Evolutionary conservation across 2,888 invertebrate genomes (phyloP), one percentile per base, ranked within the genome.

Genomic region (Himalopsyche tibetana): DNA sequence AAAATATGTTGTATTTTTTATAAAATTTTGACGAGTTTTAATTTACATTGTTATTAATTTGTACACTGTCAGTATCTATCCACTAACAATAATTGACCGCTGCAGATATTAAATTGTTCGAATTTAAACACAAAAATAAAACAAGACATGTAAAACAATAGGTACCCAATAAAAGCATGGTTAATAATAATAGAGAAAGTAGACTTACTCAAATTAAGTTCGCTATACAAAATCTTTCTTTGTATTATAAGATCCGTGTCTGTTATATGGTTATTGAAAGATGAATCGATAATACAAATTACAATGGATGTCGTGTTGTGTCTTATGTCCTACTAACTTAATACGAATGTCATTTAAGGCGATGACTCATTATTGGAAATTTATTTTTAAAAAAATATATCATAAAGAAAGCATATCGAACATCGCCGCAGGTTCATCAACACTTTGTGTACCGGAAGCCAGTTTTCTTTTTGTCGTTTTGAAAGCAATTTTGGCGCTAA

Each of bases 401-500:
- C 36, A 15, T 36, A 74, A 36, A 74, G 74, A 74, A 74, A 74
- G 74, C 36, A 38, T 38, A 38, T 38, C 38, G 28, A 74, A 11
- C 15, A 74, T 74, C 12, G 74, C 74, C 74, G 15, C 15, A 28
- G 74, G 74, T 36, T 74, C 12, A 12, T 74, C 74, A 74, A 36
- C 19, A 36, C 11, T 36, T 38, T 36, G 11, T 74, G 38, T 2
- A 74, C 74, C 74, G 74, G 74, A 74, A 74, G 36, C 74, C 5
- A 12, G 74, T 36, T 74, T 74, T 74, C 74, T 74, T 74, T 74
- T 74, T 74, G 74, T 74, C 36, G 51, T 36, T 74, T 74, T 74
- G 74, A 74, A 74, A 74, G 74, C 38, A 38, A 5, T 6, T 2
- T 2, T 12, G 74, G 51, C 51, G 51, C 51, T 15, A 12, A 51